Conservation (phyloP, 2,888 invertebrate genomes). For the Cheiracanthium punctorium region DNA sequence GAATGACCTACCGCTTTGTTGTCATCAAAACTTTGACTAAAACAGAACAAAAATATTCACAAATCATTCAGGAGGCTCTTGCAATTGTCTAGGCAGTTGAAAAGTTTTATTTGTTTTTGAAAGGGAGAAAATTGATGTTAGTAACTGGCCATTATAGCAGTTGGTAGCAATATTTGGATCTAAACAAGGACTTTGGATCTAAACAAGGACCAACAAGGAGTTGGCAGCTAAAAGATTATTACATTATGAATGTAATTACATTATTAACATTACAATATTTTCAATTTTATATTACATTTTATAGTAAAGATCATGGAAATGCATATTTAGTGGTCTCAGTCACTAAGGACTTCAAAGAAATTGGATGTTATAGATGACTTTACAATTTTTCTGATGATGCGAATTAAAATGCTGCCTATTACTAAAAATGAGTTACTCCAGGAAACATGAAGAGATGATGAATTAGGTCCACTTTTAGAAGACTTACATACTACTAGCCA, state of each 20-base stretch:
- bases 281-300: background rate
- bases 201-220: background rate
- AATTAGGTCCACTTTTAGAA: constrained; percentile 9
- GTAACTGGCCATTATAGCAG: background rate
- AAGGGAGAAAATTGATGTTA: background rate
- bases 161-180: background rate
- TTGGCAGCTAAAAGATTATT: background rate
- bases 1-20: background rate
- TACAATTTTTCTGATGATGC: background rate
- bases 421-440: background rate
- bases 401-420: background rate
- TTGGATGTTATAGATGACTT: background rate
- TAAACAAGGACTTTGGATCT: background rate
- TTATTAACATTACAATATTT: constrained; percentile 1
- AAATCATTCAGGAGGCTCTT: background rate
- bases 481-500: background rate
- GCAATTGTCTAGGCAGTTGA: background rate
- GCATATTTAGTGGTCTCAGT: background rate
- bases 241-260: too few species aligned
- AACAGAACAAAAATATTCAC: background rate
- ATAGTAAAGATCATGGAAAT: background rate
- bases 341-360: background rate
- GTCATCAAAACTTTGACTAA: background rate
- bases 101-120: background rate
- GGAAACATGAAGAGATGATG: background rate